Base-by-base conservation (phyloP, 2,797 vertebrate species). In the Morus bassanus region DNA sequence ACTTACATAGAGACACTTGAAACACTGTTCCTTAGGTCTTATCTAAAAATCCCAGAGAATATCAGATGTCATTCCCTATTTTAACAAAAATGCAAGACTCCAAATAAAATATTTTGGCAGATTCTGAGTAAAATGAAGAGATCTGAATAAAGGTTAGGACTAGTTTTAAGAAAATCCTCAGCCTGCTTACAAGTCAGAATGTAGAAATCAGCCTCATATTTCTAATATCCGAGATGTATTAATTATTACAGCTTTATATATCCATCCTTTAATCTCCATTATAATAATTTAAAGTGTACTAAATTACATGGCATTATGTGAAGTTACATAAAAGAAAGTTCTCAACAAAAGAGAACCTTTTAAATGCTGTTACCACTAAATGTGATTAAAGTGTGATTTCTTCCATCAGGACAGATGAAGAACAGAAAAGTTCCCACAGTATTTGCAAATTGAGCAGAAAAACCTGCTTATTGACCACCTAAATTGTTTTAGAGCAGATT, bases 251-350 rank as follows among this genome's bases (percentile, higher is more conserved):
- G 33, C 33, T 80, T 91, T 87, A 80, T 85, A 69, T 30, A 91
- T 37, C 16, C 23, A 64, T 81, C 35, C 41, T 88, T 91, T 81
- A 83, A 64, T 70, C 41, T 65, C 45, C 27, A 43, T 84, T 63
- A 85, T 33, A 89, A 79, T 87, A 90, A 95, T 83, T 94, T 85
- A 84, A 88, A 87, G 31, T 50, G 23, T 54, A 88, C 43, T 74
- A 24, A 88, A 82, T 78, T 83, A 68, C 25, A 84, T 25, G 11
- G 10, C 33, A 77, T 91, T 94, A 39, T 89, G 27, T 89, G 84
- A 97, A 80, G 50, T 88, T 93, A 64, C 45, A 78, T 86, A 57
- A 91, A 96, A 96, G 70, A 94, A 93, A 88, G 87, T 89, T 79
- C 54, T 83, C 50, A 77, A 65, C 33, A 76, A 59, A 95, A 89